A percentile compares a stretch with the other conserved stretches of the same genome.
Conservation (phyloP, 1,140 invertebrate genomes). For the Caerostris extrusa region DNA sequence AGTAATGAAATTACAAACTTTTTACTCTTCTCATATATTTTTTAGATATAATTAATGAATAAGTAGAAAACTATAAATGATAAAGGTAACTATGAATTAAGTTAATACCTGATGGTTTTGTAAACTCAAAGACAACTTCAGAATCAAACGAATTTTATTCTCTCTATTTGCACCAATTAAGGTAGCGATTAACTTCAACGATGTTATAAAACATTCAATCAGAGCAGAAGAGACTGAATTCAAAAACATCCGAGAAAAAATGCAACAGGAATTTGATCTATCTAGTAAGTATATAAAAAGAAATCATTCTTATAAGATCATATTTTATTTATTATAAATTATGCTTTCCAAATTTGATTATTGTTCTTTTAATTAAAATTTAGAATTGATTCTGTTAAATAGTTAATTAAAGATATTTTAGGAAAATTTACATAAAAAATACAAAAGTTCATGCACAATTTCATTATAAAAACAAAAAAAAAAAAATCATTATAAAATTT, state of each 20-base stretch:
- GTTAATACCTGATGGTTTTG: slow-evolving; percentile 20
- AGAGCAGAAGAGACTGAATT: neutral
- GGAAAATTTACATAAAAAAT: neutral
- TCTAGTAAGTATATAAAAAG: neutral
- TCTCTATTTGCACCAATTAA: slow-evolving; percentile 29
- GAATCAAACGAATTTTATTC: slow-evolving; percentile 45
- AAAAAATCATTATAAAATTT: too few species aligned
- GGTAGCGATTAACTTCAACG: neutral
- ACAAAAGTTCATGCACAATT: too few species aligned
- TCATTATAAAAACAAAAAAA: too few species aligned
- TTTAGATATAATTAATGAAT: too few species aligned
- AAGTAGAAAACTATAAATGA: too few species aligned
- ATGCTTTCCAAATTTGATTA: too few species aligned
- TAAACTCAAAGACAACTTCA: slow-evolving; percentile 35
- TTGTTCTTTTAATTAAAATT: neutral
- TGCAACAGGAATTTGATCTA: neutral
- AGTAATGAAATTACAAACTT: too few species aligned
- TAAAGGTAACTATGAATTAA: too few species aligned
- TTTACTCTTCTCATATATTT: too few species aligned
- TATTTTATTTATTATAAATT: too few species aligned
- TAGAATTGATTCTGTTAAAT: neutral
- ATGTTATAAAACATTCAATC: neutral
- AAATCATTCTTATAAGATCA: too few species aligned
- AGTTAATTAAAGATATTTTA: neutral
- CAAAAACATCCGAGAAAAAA: slow-evolving; percentile 13